These are phyloP conservation scores for Nemapogon koenigi DNA, from an alignment of 2,888 invertebrate genomes.

Conservation along the genomic window DNA sequence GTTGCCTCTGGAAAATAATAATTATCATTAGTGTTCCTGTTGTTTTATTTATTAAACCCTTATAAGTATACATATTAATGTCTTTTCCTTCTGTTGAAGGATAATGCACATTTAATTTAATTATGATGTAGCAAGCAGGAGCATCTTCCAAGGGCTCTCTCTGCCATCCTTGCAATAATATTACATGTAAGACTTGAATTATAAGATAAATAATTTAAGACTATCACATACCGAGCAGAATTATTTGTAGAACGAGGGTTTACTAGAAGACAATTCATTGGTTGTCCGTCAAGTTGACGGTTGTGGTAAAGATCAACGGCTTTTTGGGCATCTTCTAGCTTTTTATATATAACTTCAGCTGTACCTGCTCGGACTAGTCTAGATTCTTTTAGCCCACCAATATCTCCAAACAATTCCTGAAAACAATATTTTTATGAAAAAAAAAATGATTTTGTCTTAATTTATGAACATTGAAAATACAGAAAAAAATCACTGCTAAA, in stretches of 20 bases:
- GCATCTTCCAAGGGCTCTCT: too few relatives aligned
- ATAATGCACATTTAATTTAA: too few relatives aligned
- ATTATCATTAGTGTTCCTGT: too few relatives aligned
- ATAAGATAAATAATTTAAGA: background rate
- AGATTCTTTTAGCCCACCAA: conserved; percentile 85
- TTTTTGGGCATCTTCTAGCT: conserved; percentile 83
- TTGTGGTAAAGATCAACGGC: conserved; percentile 95
- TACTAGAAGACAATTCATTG: conserved; percentile 89
- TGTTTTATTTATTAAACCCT: too few relatives aligned
- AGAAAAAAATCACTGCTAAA: background rate
- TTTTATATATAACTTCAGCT: conserved; percentile 91
- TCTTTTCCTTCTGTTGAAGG: too few relatives aligned
- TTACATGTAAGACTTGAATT: too few relatives aligned
- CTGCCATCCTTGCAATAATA: too few relatives aligned
- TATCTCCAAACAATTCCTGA: conserved; percentile 92
- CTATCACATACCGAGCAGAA: background rate
- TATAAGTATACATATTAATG: too few relatives aligned
- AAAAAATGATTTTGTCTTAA: conserved; percentile 6
- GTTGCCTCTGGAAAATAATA: conserved; percentile 33
- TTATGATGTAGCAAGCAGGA: too few relatives aligned
- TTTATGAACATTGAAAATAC: background rate
- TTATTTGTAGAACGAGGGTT: conserved; percentile 57
- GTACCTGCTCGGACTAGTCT: conserved; percentile 85
- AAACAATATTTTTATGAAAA: conserved; percentile 17
- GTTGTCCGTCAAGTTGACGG: conserved; percentile 90